Percentiles rank a stretch among this genome's conserved stretches.
Evolutionary conservation across 1,140 invertebrate species (phyloP).

Genomic region (Drosophila repleta): DNA sequence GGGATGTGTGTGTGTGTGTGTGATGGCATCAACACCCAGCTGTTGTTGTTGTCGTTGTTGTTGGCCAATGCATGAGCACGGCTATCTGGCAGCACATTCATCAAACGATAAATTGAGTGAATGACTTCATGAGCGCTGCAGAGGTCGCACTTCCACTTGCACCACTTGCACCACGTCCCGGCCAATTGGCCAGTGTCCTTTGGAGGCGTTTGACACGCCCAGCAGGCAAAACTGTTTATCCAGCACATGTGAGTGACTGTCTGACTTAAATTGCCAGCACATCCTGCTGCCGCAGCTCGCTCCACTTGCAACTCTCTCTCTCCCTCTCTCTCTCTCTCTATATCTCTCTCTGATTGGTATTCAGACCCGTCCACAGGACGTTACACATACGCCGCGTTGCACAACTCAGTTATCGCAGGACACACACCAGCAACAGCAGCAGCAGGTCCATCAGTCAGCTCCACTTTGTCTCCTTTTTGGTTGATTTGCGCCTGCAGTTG

Average conservation of each 20-base stretch:
- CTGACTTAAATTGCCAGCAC: conserved; percentile 82
- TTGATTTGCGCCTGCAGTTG: conserved; percentile 56
- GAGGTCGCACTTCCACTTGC: conserved; percentile 70
- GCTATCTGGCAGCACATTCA: conserved; percentile 83
- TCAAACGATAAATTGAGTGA: conserved; percentile 84
- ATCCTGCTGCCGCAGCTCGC: conserved; percentile 59
- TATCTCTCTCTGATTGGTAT: conserved; percentile 80
- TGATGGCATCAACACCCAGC: conserved; percentile 39
- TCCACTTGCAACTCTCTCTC: conserved; percentile 70
- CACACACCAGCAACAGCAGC: neutral
- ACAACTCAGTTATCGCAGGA: conserved; percentile 51
- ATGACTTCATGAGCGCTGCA: conserved; percentile 83
- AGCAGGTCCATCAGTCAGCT: conserved; percentile 30
- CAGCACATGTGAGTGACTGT: conserved; percentile 65
- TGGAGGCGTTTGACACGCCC: conserved; percentile 55
- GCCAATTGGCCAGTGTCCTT: conserved; percentile 61
- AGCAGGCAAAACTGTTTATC: conserved; percentile 15
- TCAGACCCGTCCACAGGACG: conserved; percentile 53
- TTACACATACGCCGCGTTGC: conserved; percentile 41
- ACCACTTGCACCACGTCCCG: neutral
- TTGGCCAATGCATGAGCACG: conserved; percentile 36
- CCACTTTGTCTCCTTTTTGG: conserved; percentile 41
- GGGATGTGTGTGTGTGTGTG: conserved; percentile 36
- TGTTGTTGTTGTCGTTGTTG: neutral
- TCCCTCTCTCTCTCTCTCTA: too few relatives aligned